phyloP scores from a whole-genome alignment of 2,113 vertebrate species.

The Rhagologus leucostigma region DNA sequence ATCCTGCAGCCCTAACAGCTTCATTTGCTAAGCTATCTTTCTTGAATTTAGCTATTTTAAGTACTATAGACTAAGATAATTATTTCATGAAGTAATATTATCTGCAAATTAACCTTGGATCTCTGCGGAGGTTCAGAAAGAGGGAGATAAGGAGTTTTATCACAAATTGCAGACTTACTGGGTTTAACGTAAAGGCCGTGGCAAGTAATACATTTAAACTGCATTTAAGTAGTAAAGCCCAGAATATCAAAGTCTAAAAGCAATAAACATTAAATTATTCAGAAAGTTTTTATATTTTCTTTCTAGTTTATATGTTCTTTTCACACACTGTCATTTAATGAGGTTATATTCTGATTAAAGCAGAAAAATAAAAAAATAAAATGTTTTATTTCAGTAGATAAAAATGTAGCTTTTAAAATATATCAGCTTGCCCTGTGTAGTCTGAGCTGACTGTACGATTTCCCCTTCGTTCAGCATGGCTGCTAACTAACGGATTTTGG shows the following conservation, averaged over 20 bases:
- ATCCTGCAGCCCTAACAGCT: neutral
- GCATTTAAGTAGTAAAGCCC: constrained; percentile 69
- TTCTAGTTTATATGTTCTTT: constrained; percentile 59
- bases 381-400: constrained; percentile 47
- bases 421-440: neutral
- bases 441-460: constrained; percentile 5
- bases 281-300: constrained; percentile 62
- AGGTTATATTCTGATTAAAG: constrained; percentile 64
- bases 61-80: constrained; percentile 44
- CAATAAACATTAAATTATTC: constrained; percentile 71
- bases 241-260: constrained; percentile 50
- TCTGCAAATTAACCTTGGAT: constrained; percentile 63
- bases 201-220: constrained; percentile 74
- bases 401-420: constrained; percentile 16
- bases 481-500: neutral
- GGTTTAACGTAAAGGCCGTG: constrained; percentile 53
- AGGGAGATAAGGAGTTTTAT: constrained; percentile 62
- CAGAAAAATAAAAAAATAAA: constrained; percentile 27
- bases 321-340: constrained; percentile 57
- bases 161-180: constrained; percentile 62
- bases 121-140: constrained; percentile 30
- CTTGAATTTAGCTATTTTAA: constrained; percentile 38
- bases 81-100: constrained; percentile 64
- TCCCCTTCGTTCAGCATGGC: neutral
- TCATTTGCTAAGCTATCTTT: neutral